Evolutionary conservation across 2,797 vertebrate genomes (phyloP), one percentile per base, ranked within the genome.

Genomic region (Xiphorhynchus erythropygius): DNA sequence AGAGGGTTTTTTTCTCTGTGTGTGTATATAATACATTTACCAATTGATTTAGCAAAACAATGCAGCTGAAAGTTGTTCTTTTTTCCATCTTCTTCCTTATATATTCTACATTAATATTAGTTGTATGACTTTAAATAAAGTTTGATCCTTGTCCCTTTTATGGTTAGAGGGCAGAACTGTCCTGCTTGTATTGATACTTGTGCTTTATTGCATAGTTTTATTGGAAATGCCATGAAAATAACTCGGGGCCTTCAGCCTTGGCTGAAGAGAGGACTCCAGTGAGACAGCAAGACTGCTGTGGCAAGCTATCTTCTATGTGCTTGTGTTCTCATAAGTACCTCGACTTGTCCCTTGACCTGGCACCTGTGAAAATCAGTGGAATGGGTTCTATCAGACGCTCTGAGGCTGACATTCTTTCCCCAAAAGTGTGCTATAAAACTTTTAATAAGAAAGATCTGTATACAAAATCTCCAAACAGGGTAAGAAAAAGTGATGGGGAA

Each of bases 1-100:
- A 3, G 3, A 7, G 3, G 2, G 11, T 23, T 78, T 67, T 67
- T 67, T 57, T 2, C 12, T 50, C 5, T 67, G 3, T 67, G 2
- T 62, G 1, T 64, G 8, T 63, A 7, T 18, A 37, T 37, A 84
- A 52, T 47, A 56, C 8, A 32, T 63, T 69, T 79, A 16, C n/a
- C 59, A 83, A n/a, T 22, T 70, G 35, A 4, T 76, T 84, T 78
- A 91, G 37, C n/a, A 35, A 42, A 67, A 18, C 23, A 41, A 0
- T 32, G 11, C 33, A 50, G 14, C 25, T 91, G 44, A 42, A 75
- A 53, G 6, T 44, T 44, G 2, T 33, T 69, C 19, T 33, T 67
- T 32, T 11, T 53, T n/a, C 18, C 9, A 8, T 75, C 5, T 7
- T 55, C 19, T 50, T 69, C 35, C 22, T 18, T 42, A 1, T 39